Conservation (phyloP, 2,888 invertebrate genomes). For the Zootermopsis nevadensis region DNA sequence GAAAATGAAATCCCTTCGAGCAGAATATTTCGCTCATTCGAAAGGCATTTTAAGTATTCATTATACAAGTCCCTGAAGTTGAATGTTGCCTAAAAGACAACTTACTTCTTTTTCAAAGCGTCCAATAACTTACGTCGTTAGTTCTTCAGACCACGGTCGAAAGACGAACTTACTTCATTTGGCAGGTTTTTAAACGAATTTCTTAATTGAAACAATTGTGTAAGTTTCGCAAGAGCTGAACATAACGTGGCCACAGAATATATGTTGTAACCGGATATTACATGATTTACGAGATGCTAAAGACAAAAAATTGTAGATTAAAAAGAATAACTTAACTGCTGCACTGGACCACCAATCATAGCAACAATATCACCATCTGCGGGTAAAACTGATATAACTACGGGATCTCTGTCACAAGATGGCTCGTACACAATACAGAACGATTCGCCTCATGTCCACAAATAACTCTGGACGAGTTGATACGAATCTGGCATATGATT, state of each 20-base stretch:
- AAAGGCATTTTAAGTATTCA: neutral
- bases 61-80: neutral
- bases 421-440: too few relatives aligned
- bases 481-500: too few relatives aligned
- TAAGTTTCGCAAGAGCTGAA: neutral
- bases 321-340: slow-evolving; percentile 9
- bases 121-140: neutral
- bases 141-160: neutral
- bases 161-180: neutral
- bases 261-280: neutral
- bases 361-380: neutral
- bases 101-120: neutral
- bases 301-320: neutral
- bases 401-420: neutral
- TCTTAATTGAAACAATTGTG: slow-evolving; percentile 6
- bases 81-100: neutral
- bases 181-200: neutral
- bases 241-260: neutral
- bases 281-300: slow-evolving; percentile 12
- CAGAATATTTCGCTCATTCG: neutral
- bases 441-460: too few relatives aligned
- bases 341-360: neutral
- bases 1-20: neutral
- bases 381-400: neutral
- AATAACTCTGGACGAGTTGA: too few relatives aligned